Evolutionary conservation across 2,888 invertebrate genomes (phyloP), one percentile per base, ranked within the genome.

Genomic region (Meteorus cinctellus): DNA sequence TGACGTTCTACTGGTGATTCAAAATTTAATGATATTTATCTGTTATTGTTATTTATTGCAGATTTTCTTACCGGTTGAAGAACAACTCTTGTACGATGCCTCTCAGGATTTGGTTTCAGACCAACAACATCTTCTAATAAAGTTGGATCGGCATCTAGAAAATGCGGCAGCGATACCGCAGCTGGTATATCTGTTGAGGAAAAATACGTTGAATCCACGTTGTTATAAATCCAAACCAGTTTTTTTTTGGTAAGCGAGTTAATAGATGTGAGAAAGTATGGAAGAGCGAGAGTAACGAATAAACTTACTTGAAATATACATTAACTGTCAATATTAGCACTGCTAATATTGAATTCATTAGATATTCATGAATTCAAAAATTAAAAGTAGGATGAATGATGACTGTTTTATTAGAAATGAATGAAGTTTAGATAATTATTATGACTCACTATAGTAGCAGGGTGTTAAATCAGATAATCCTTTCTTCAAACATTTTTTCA

Each of bases 391-490:
- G 8, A 45, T 59, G 70, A 66, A 19, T 8, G 29, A 10, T 63
- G 16, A 62, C 62, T 45, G 36, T 8, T 67, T 59, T 0, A 31
- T 31, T 34, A 34, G 4, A 41, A 34, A 59, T 24, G 16, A 45
- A 48, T 8, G 3, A 36, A 16, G 6, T 67, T 24, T 31, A 34
- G 36, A 60, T 41, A 41, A 12, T 41, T 41, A 2, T 24, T 55
- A 24, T 70, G 78, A 87, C 92, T 92, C 84, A 95, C 95, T 93
- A 87, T 93, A 94, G 82, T 94, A 94, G 85, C 95, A 95, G 0
- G 94, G 93, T 0, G 94, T 93, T 8, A 95, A 86, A 83, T 93
- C 94, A n/a, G 93, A 92, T 0, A 94, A 86, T 4, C 95, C 95
- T 66, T 91, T 90, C 66, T 91, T 91, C 31, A 94, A 88, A 62